Conservation (phyloP, 2,113 vertebrate genomes). For the Recurvirostra avosetta region DNA sequence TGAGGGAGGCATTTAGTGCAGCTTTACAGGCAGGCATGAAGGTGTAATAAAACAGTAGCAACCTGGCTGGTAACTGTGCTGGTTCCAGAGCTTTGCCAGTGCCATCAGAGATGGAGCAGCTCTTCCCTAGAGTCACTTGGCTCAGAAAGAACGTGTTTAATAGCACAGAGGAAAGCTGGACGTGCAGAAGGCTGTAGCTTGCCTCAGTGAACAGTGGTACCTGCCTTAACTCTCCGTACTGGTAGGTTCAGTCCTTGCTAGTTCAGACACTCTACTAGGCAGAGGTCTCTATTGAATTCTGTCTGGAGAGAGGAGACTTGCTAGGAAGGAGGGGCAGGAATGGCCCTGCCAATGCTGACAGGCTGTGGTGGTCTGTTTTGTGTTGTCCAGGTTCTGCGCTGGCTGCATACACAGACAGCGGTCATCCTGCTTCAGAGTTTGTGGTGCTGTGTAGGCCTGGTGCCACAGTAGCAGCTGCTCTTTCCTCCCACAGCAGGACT, state of each 20-base stretch:
- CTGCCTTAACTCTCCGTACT: neutral
- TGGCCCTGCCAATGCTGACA: neutral
- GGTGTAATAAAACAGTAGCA: neutral
- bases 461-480: neutral
- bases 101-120: neutral
- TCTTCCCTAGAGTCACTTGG: neutral
- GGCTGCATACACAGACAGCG: neutral
- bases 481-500: neutral
- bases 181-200: neutral
- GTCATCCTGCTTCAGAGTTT: neutral
- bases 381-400: neutral
- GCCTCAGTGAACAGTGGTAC: neutral
- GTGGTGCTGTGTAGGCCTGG: neutral
- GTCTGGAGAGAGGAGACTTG: neutral
- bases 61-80: neutral
- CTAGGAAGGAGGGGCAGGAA: neutral
- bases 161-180: neutral
- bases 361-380: neutral
- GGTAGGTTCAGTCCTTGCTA: neutral
- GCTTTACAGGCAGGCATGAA: neutral
- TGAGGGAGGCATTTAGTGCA: neutral
- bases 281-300: neutral
- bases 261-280: neutral
- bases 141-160: neutral
- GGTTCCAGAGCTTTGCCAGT: neutral